Evolutionary conservation across 2,888 invertebrate species (phyloP).

Genomic region (Ennomos quercinarius): DNA sequence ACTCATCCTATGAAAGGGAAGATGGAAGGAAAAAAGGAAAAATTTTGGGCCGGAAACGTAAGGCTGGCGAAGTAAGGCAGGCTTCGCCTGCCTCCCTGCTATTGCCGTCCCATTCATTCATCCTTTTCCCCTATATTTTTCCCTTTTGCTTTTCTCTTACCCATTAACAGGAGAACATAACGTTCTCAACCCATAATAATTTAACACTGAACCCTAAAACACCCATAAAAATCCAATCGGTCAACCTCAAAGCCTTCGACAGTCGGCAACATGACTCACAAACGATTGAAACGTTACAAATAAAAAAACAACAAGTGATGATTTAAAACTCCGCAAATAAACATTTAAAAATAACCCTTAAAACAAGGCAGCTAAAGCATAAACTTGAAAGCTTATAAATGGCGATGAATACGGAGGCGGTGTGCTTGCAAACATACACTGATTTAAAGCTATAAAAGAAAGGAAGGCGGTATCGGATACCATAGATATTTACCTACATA

Average conservation of each 20-base stretch:
- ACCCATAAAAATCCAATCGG: constrained; percentile 60
- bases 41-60: no score
- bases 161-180: no score
- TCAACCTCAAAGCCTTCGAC: constrained; percentile 60
- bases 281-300: constrained; percentile 66
- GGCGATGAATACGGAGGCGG: constrained; percentile 69
- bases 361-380: background rate
- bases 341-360: constrained; percentile 6
- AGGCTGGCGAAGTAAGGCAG: no score
- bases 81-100: no score
- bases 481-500: constrained; percentile 37
- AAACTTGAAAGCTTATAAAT: constrained; percentile 62
- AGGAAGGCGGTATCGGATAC: constrained; percentile 62
- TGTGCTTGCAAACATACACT: constrained; percentile 73
- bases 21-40: no score
- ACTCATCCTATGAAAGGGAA: no score
- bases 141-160: no score
- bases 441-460: constrained; percentile 60
- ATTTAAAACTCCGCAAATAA: constrained; percentile 47
- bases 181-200: no score
- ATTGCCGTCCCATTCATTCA: no score
- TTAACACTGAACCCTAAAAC: constrained; percentile 26
- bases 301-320: constrained; percentile 64
- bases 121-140: no score
- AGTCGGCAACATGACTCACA: constrained; percentile 69